Base-by-base conservation (phyloP, 2,888 invertebrate genomes). In the Zele albiditarsus region DNA sequence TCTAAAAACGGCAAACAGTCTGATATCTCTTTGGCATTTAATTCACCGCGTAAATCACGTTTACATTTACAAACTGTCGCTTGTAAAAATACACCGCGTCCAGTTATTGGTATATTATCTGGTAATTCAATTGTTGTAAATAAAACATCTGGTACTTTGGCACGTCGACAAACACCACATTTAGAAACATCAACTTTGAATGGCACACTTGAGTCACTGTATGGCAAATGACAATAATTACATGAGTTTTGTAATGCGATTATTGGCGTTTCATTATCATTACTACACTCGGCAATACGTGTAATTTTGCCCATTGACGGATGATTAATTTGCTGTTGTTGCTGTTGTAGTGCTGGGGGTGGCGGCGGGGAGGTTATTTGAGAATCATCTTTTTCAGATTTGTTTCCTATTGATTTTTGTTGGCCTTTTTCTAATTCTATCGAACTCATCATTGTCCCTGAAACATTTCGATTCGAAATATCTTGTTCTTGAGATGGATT, bases 1-100 rank as follows among this genome's bases (percentile, higher is more conserved):
- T 99, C 98, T 72, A 98, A 90, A 90, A 98, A 98, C 0, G 98
- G 98, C 72, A 98, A 91, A 82, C 96, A 96, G 90, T 98, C 96
- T 0, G 98, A 98, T 76, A 99, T 96, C 90, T 98, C 98, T 82
- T 97, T 94, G 4, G 98, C 97, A 81, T 95, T 95, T 0, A 94
- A 91, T 90, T 98, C 98, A 0, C 96, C 95, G 14, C 95, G 92
- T 8, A 94, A 91, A 81, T 96, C 95, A 63, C 94, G 93, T 80
- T 97, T 94, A 0, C 93, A 92, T 62, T 96, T 93, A 71, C 95
- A 94, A 0, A 95, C 95, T 80, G 95, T 94, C 70, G 93, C 92
- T 86, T 95, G 94, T 78, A 95, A 91, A 78, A 95, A 92, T 78
- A 93, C 93, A 6, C 92, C 91, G 81, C 93, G 92, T 1, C 96